Evolutionary conservation across 2,797 vertebrate species (phyloP), one percentile per base, ranked within the genome.

Genomic region (Catharus ustulatus): DNA sequence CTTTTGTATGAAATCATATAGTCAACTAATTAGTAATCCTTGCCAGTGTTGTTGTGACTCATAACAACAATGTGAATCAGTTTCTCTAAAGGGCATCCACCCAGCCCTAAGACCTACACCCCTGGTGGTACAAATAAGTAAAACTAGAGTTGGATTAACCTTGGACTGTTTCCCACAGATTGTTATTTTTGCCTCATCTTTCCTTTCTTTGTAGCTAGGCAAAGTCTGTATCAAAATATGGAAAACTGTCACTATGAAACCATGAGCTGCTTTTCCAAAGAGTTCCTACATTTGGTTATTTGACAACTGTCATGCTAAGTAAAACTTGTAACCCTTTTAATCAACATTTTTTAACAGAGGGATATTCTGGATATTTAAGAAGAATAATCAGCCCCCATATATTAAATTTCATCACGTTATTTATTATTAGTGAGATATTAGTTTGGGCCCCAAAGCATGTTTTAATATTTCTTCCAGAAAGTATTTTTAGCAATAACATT

Each of bases 11-110:
- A 91, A 95, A 89, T 71, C 45, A 46, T 76, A 42, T 21, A 36
- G 42, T 74, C 93, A 84, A 76, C 63, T 95, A 85, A 93, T 90
- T 84, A 94, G 66, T 78, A 92, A 75, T 61, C 67, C n/a, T 86
- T 94, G 27, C 16, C 64, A 52, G 8, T 63, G 17, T 66, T 79
- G 40, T 17, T 61, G 58, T 97, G 94, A 95, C 84, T 96, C 94
- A 94, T 45, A 81, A 64, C 10, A 89, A 74, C 54, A 64, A 54
- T 8, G 34, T 96, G 95, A 96, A 90, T 96, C 94, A 97, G 92
- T 82, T 86, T 95, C 73, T 77, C 54, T 78, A 92, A 95, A 91
- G 63, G 61, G 10, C 84, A 93, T 40, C 72, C 57, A 93, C 42
- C 29, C 59, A 58, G 57, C 38, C 49, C 52, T 48, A 82, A 86